A percentile compares a stretch with the other conserved stretches of the same genome.
phyloP scores from a whole-genome alignment of 1,140 invertebrate genomes.

The Drosophila burlai region DNA sequence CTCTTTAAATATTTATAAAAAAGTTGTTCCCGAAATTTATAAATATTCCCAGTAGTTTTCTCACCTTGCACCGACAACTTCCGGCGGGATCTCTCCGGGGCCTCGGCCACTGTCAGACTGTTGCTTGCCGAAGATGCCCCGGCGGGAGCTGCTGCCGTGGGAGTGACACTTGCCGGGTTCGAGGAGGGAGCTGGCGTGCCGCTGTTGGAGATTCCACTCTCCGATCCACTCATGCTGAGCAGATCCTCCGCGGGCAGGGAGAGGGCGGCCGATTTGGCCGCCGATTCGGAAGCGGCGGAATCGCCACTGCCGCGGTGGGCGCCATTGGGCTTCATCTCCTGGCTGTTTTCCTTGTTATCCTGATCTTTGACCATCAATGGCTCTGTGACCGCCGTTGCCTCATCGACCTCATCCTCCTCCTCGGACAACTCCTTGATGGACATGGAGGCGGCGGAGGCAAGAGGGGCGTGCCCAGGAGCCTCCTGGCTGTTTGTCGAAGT shows the following conservation, averaged over 20 bases:
- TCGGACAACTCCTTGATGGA: conserved; percentile 77
- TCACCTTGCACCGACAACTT: conserved; percentile 84
- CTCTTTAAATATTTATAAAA: no score
- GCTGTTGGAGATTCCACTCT: conserved; percentile 66
- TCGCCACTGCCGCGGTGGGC: conserved; percentile 57
- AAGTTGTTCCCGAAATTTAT: no score
- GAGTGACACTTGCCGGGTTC: conserved; percentile 44
- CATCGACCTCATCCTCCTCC: conserved; percentile 65
- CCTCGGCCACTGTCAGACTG: conserved; percentile 65
- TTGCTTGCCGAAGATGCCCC: conserved; percentile 44
- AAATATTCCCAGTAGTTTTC: neutral
- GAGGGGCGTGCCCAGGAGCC: conserved; percentile 76
- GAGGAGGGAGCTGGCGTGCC: conserved; percentile 38
- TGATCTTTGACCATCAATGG: conserved; percentile 58
- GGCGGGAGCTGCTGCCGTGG: conserved; percentile 48
- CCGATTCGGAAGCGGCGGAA: conserved; percentile 62
- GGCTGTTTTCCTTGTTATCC: conserved; percentile 26
- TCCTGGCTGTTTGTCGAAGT: conserved; percentile 86
- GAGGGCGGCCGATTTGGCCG: conserved; percentile 71
- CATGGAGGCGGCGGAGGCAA: conserved; percentile 85
- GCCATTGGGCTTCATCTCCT: conserved; percentile 32
- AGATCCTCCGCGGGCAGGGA: conserved; percentile 75
- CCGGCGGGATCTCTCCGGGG: conserved; percentile 67
- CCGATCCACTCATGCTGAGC: conserved; percentile 70
- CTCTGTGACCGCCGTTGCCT: conserved; percentile 44